Conservation (phyloP, 2,797 vertebrate species). For the Epinephelus awoara region DNA sequence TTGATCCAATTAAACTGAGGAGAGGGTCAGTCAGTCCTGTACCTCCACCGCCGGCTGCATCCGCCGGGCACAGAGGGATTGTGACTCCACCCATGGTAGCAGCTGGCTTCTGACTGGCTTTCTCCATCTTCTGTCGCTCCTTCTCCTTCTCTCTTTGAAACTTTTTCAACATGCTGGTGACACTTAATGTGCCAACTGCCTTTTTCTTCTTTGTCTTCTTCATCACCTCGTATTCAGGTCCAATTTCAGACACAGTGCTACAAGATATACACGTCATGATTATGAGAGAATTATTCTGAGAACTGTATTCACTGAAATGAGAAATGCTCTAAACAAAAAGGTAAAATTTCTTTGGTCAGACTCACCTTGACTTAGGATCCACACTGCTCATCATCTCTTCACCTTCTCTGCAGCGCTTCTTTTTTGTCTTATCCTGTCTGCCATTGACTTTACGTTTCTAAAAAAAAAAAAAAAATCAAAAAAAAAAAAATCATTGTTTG, state of each 20-base stretch:
- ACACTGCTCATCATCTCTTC: constrained; percentile 81
- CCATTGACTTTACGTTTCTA: constrained; percentile 91
- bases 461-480: not conserved
- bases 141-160: constrained; percentile 93
- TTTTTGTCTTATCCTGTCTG: constrained; percentile 86
- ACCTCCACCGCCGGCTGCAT: constrained; percentile 67
- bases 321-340: not conserved
- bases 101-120: not conserved
- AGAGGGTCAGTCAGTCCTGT: constrained; percentile 85
- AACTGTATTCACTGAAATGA: not conserved
- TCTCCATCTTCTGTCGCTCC: constrained; percentile 57
- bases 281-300: not conserved
- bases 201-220: constrained; percentile 89
- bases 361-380: constrained; percentile 87
- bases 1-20: constrained; percentile 87
- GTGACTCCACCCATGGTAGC: not conserved
- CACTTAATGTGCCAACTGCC: constrained; percentile 81
- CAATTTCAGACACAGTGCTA: constrained; percentile 31
- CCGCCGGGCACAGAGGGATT: constrained; percentile 58
- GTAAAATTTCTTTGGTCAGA: not conserved
- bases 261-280: not conserved
- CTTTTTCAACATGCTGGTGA: constrained; percentile 94
- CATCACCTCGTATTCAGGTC: constrained; percentile 14
- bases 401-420: constrained; percentile 85
- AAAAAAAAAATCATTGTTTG: not conserved